Base-by-base conservation (phyloP, 2,113 vertebrate genomes). In the Riparia riparia region DNA sequence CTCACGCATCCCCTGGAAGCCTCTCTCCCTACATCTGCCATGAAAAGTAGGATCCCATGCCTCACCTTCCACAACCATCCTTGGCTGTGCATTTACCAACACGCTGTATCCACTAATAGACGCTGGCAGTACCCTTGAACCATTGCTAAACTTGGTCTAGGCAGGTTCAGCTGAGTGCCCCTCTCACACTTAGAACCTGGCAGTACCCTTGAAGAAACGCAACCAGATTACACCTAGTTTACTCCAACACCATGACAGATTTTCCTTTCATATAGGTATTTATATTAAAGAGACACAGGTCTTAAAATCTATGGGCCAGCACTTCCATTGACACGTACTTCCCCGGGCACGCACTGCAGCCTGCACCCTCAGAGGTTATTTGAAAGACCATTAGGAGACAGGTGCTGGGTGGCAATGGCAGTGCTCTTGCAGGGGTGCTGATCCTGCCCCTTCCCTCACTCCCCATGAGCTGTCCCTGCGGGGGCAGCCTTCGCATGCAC, bases 271-370 rank as follows among this genome's bases (percentile, higher is more conserved):
- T 1, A 1, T 22, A 42, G 7, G 15, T 65, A 39, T 47, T 71
- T 64, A 24, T 26, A 14, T 32, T 24, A 60, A 4, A 16, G 60
- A 93, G 41, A 66, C 51, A 49, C 1, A 31, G 26, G 49, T 20
- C 53, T 72, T 57, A n/a, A 66, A 86, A 58, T 32, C 57, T 29
- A 20, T 0, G 11, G 49, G 57, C 39, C 21, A 50, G 78, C 61
- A 69, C 39, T 73, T 76, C 66, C 34, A 28, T 2, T 41, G 49
- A 45, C 53, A 53, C 0, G 0, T 13, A 39, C 6, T 20, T 81
- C 29, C 19, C 42, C 3, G 1, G 0, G 60, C 1, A 0, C 5
- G 39, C n/a, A 14, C 6, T 37, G 26, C 82, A 90, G 86, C 45
- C 50, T 24, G 54, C 57, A 34, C n/a, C 25, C 41, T 44, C 49